Base-by-base conservation (phyloP, 2,113 vertebrate genomes). In the Pelusios castaneus region DNA sequence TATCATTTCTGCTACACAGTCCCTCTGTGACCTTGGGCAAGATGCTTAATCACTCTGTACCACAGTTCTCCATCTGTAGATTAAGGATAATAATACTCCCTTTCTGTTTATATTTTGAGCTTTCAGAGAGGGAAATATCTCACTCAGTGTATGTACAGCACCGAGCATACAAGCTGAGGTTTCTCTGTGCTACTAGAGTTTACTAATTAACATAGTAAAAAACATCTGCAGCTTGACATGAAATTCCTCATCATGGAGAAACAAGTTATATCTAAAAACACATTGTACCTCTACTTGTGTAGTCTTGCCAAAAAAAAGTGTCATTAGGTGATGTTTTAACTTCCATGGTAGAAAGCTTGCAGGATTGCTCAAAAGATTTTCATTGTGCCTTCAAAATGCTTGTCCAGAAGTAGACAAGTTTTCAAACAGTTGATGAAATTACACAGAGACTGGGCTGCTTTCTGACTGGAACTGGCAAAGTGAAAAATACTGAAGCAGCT, bases 341-440 rank as follows among this genome's bases (percentile, higher is more conserved):
- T 27, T 80, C 31, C 67, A 34, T 73, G 29, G 82, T 25, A 55
- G 58, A 54, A 49, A 76, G 58, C 45, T 13, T 49, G 34, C 22
- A 2, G 6, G 70, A 5, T 43, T 29, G 56, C 52, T 85, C 55
- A 86, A 91, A 19, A 91, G 3, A 63, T 80, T 67, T 80, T 91
- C 85, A 78, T 89, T 82, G 82, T 76, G 21, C 43, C 34, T 94
- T 47, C 58, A 91, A 54, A 89, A 56, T 14, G 16, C 56, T 19
- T 80, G n/a, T 16, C 41, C 70, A 84, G 79, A 80, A 89, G n/a
- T 29, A 56, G 51, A 91, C 43, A 3, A 29, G 24, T 78, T 84
- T 92, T 91, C 82, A 90, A 86, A 70, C 22, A 78, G 47, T 31
- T 93, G 47, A 82, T 78, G 22, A 80, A 12, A 55, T 73, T 92